Conservation (phyloP, 2,113 vertebrate species). For the Natator depressus region DNA sequence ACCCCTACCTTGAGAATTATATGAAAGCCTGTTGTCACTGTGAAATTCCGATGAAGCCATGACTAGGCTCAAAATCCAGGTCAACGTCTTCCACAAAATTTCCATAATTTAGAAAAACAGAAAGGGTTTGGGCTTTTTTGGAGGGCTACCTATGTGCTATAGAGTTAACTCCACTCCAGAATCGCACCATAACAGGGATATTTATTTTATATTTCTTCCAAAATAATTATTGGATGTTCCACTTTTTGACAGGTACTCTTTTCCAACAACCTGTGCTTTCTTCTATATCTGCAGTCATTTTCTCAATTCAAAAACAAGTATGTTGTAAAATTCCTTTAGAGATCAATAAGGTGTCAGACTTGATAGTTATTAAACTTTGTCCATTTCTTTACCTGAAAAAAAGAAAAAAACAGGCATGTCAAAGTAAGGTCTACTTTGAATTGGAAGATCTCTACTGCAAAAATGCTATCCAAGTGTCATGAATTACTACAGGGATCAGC, state of each 20-base stretch:
- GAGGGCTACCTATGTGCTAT: constrained; percentile 87
- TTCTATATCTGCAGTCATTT: constrained; percentile 85
- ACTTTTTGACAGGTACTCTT: constrained; percentile 77
- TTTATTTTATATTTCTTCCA: constrained; percentile 78
- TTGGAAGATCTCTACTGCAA: background rate
- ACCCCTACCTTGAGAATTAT: constrained; percentile 95
- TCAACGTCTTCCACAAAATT: constrained; percentile 98
- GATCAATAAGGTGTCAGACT: constrained; percentile 81
- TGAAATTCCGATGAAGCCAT: constrained; percentile 94
- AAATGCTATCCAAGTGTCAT: constrained; percentile 42
- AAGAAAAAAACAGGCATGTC: constrained; percentile 54
- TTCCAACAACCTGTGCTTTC: constrained; percentile 78
- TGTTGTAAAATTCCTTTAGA: constrained; percentile 80
- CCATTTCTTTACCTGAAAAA: constrained; percentile 88
- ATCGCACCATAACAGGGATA: constrained; percentile 89
- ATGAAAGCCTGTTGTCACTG: constrained; percentile 88
- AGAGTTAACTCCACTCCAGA: constrained; percentile 82
- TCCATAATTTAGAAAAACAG: constrained; percentile 95
- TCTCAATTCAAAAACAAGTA: constrained; percentile 78
- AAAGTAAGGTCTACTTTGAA: constrained; percentile 48
- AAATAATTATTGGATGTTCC: constrained; percentile 71
- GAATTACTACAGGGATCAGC: background rate
- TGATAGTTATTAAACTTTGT: constrained; percentile 80
- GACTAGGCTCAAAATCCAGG: constrained; percentile 96
- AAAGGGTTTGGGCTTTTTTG: constrained; percentile 75